Conservation (phyloP, 2,797 vertebrate species). For the Tinamus major region DNA sequence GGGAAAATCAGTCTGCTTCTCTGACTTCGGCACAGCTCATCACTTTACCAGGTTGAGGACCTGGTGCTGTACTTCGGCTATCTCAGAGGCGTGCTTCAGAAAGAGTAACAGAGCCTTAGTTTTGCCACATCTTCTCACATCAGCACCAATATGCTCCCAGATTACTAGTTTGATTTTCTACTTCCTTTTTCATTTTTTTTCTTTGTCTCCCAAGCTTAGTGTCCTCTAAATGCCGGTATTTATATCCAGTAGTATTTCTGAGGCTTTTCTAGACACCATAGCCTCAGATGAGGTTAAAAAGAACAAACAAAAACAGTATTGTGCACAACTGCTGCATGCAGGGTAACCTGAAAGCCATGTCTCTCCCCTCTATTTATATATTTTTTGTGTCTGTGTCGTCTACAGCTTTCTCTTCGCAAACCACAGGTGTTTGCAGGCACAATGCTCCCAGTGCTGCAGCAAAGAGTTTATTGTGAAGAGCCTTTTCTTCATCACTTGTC, state of each 20-base stretch:
- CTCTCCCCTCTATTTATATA: constrained; percentile 59
- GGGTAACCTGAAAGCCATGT: constrained; percentile 71
- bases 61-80: background rate
- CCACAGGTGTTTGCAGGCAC: constrained; percentile 90
- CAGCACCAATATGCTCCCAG: background rate
- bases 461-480: constrained; percentile 80
- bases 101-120: background rate
- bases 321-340: constrained; percentile 63
- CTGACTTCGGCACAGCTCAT: background rate
- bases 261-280: constrained; percentile 63
- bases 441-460: constrained; percentile 78
- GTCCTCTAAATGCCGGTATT: constrained; percentile 22
- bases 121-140: accelerated
- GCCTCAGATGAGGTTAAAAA: constrained; percentile 52
- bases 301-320: constrained; percentile 52
- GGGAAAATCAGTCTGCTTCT: background rate
- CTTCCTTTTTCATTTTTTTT: background rate
- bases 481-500: constrained; percentile 86
- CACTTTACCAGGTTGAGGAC: accelerated
- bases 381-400: constrained; percentile 62
- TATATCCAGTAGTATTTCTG: constrained; percentile 33
- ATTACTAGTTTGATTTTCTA: constrained; percentile 6
- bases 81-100: background rate
- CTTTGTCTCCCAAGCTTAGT: background rate
- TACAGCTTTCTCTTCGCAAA: constrained; percentile 77